Percentiles rank a stretch among this genome's conserved stretches.
Evolutionary conservation across 2,113 vertebrate genomes (phyloP).

Genomic region (Mustela nigripes): DNA sequence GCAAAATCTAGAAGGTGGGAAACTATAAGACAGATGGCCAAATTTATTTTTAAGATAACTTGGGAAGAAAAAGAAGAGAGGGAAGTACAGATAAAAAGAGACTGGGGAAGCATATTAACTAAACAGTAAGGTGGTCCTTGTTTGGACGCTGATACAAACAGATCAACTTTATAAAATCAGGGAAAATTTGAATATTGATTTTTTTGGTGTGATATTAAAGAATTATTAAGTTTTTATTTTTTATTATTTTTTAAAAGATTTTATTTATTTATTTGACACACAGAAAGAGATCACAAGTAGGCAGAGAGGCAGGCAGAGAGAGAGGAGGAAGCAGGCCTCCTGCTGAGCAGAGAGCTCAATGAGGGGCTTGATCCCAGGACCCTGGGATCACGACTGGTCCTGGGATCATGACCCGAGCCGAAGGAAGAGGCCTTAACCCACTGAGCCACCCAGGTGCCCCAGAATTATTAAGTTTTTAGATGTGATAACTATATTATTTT

Average conservation of each 20-base stretch:
- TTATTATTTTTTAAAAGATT: no score
- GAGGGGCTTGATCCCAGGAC: no score
- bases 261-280: no score
- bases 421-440: no score
- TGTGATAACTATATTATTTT: background rate
- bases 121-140: background rate
- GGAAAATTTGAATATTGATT: background rate
- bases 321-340: no score
- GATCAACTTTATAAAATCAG: background rate
- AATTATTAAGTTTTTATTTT: background rate
- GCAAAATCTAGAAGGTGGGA: constrained; percentile 33
- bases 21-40: background rate
- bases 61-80: background rate
- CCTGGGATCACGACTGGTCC: no score
- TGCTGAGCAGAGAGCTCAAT: no score
- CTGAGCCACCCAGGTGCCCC: no score
- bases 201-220: background rate
- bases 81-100: background rate
- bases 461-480: background rate
- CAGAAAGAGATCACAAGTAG: no score
- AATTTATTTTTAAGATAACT: constrained; percentile 39
- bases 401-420: no score
- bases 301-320: no score
- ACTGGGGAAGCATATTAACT: background rate
- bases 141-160: background rate